Percentiles rank a stretch among this genome's conserved stretches.
Conservation (phyloP, 2,113 vertebrate genomes). For the Glaucomys volans region DNA sequence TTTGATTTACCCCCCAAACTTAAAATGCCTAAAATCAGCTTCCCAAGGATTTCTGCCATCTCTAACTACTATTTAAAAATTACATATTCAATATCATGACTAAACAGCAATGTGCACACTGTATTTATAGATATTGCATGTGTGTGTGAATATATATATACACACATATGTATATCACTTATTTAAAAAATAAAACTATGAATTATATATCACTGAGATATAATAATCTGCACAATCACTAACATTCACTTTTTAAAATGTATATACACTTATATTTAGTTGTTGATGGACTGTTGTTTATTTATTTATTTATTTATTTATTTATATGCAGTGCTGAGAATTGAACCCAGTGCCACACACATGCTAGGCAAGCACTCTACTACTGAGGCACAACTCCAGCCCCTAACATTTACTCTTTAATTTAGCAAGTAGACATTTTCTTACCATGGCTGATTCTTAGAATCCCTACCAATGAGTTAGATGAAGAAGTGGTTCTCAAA, state of each 20-base stretch:
- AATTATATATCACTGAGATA: neutral
- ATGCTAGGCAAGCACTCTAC: no score
- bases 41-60: neutral
- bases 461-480: neutral
- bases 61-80: constrained; percentile 23
- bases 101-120: neutral
- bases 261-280: no score
- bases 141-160: neutral
- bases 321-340: no score
- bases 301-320: no score
- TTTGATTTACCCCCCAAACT: neutral
- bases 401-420: neutral
- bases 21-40: constrained; percentile 45
- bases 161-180: neutral
- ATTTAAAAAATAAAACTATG: neutral
- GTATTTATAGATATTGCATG: no score
- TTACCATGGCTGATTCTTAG: neutral
- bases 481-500: neutral
- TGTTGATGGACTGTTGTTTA: no score
- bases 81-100: neutral
- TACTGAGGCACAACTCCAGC: no score
- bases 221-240: neutral
- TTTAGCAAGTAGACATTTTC: constrained; percentile 11
- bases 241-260: neutral
- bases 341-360: no score